Conservation (phyloP, 2,888 invertebrate species). For the Caenorhabditis becei region DNA sequence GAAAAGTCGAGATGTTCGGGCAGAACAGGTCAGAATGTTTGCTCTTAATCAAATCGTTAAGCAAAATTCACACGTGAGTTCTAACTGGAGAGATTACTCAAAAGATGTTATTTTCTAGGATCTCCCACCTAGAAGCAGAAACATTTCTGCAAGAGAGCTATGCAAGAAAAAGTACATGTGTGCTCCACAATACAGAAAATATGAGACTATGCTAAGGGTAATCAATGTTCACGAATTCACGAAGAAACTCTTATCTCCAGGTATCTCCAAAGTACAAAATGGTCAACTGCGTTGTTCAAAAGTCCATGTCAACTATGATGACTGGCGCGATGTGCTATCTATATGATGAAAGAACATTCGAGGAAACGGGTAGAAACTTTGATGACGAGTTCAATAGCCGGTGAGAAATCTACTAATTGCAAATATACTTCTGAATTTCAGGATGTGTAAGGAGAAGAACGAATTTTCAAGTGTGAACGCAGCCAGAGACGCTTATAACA, state of each 20-base stretch:
- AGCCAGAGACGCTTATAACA: slow-evolving; percentile 38
- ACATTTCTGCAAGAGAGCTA: slow-evolving; percentile 29
- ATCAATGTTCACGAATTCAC: too few species aligned
- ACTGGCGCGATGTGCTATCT: slow-evolving; percentile 70
- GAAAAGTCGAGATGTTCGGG: slow-evolving; percentile 32
- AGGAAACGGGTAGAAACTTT: slow-evolving; percentile 36
- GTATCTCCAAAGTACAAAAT: slow-evolving; percentile 66
- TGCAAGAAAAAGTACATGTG: slow-evolving; percentile 39
- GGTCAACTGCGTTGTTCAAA: slow-evolving; percentile 70
- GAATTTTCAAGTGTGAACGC: slow-evolving; percentile 55
- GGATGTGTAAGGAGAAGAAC: slow-evolving; percentile 69
- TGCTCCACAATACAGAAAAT: slow-evolving; percentile 33
- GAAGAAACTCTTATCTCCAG: too few species aligned
- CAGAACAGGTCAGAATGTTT: slow-evolving; percentile 36
- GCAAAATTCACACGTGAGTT: slow-evolving; percentile 46
- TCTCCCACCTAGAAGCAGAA: slow-evolving; percentile 29
- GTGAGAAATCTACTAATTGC: neutral
- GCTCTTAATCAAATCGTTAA: slow-evolving; percentile 44
- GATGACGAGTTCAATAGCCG: slow-evolving; percentile 47
- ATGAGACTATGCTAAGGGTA: slow-evolving; percentile 57
- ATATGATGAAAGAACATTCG: slow-evolving; percentile 61
- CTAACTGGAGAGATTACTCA: neutral
- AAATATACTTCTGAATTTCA: slow-evolving; percentile 16
- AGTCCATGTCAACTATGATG: slow-evolving; percentile 73
- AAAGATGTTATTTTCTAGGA: slow-evolving; percentile 20